Evolutionary conservation across 1,140 invertebrate genomes (phyloP), one percentile per base, ranked within the genome.

Genomic region (Aphis craccivora): DNA sequence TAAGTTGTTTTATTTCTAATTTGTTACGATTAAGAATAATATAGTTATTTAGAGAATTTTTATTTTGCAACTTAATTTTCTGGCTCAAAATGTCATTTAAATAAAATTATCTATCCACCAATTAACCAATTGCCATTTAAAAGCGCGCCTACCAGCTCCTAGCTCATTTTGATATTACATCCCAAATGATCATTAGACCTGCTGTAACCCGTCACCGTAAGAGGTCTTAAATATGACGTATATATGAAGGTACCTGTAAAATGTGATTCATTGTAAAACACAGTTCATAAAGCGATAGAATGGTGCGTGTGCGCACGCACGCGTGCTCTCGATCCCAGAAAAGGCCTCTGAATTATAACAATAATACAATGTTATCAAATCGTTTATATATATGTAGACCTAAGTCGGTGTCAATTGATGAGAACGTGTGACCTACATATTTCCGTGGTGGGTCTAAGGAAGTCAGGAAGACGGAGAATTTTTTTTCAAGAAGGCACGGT

Each of bases 371-470:
- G 53, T 90, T 90, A 90, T 90, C 89, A 67, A 90, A 90, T 60
- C 55, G 53, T 90, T 90, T 90, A 22, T 87, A n/a, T 43, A 30
- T 25, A 22, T 40, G 25, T 90, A 67, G 53, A 55, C 89, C 89
- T 67, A 37, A 37, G 89, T 40, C 55, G 53, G 89, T 67, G 89
- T 90, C 89, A 90, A 90, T 90, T 90, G 89, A 90, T 67, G 89
- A 90, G 89, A 90, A n/a, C 89, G 53, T 35, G 89, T 90, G 89
- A 90, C 89, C 89, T 90, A 90, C 53, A 90, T 90, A 90, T 60
- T 60, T 40, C 43, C 53, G 23, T 40, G 88, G 37, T 20, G 23
- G 51, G 88, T 35, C 37, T 60, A 55, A 90, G 35, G 88, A 60
- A 90, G 88, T 60, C 88, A 30, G 88, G 88, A 90, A 60, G 88